Percentiles rank a stretch among this genome's conserved stretches.
Conservation (phyloP, 2,113 vertebrate genomes). For the Litocranius walleri region DNA sequence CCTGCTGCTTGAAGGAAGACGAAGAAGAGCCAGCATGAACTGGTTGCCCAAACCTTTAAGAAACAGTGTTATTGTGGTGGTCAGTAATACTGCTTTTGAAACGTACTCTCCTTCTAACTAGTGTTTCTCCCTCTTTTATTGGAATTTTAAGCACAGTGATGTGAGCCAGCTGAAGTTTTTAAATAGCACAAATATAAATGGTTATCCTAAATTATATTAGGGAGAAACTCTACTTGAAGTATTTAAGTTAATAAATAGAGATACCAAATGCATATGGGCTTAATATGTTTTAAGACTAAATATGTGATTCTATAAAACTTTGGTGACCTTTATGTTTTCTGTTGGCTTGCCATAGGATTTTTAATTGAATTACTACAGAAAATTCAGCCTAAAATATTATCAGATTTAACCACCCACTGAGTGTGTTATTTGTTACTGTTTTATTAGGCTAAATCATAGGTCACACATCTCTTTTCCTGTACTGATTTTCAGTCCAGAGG, state of each 20-base stretch:
- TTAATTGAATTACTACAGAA: constrained; percentile 51
- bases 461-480: not conserved
- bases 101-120: not conserved
- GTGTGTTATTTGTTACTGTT: constrained; percentile 24
- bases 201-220: constrained; percentile 39
- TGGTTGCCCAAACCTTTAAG: not conserved
- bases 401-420: constrained; percentile 37
- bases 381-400: constrained; percentile 21
- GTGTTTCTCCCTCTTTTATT: not conserved
- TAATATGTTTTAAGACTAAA: constrained; percentile 25
- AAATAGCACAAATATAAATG: constrained; percentile 19
- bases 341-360: not conserved
- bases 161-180: constrained; percentile 33
- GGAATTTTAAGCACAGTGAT: constrained; percentile 28
- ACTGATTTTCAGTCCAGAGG: not conserved
- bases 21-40: not conserved
- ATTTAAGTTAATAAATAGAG: constrained; percentile 53
- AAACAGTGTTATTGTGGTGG: not conserved
- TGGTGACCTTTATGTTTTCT: not conserved
- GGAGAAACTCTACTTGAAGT: constrained; percentile 28
- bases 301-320: constrained; percentile 32
- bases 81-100: not conserved
- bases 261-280: constrained; percentile 1
- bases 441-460: constrained; percentile 46
- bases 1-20: not conserved